phyloP scores from a whole-genome alignment of 2,113 vertebrate species.

The Hippocampus comes region DNA sequence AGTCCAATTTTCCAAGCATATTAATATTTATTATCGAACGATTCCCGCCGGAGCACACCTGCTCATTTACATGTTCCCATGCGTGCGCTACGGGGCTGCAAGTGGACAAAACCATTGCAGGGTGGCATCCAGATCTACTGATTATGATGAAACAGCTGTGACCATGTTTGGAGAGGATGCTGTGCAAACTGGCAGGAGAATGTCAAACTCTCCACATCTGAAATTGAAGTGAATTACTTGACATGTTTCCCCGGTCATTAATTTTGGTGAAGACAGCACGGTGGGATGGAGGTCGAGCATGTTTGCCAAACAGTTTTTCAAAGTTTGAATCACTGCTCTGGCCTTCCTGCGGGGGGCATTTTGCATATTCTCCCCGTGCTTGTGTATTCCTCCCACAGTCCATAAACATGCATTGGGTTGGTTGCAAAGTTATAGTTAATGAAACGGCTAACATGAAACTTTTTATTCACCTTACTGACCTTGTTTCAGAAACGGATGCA shows the following conservation, averaged over 20 bases:
- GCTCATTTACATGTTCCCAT: background rate
- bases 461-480: no score
- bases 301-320: no score
- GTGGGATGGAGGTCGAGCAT: background rate
- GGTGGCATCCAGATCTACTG: background rate
- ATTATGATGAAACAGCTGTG: background rate
- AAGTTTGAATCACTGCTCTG: no score
- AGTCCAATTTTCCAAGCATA: background rate
- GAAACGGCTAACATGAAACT: no score
- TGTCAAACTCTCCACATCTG: background rate
- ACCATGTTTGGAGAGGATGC: background rate
- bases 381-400: no score
- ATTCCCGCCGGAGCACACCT: background rate
- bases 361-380: no score
- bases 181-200: background rate
- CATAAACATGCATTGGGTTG: no score
- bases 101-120: background rate
- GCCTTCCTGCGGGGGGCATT: no score
- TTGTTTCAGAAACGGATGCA: no score
- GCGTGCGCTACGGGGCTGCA: background rate
- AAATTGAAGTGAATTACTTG: background rate
- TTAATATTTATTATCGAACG: background rate
- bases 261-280: background rate
- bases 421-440: no score
- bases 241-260: background rate